Evolutionary conservation across 2,113 vertebrate genomes (phyloP), one percentile per base, ranked within the genome.

Genomic region (Archilochus colubris): DNA sequence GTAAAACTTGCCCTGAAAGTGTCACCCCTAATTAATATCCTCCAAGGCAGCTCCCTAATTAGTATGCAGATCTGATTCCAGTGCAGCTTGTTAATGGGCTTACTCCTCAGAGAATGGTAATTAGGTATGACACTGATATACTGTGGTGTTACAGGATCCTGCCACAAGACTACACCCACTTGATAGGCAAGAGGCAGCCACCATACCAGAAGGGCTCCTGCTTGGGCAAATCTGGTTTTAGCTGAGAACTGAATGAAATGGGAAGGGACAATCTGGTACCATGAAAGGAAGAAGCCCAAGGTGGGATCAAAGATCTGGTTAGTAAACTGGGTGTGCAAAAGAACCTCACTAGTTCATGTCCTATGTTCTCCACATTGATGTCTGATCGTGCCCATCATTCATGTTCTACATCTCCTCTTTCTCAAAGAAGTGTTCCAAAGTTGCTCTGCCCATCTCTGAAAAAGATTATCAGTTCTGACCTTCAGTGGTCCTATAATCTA

Each of bases 21-120:
- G 97, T 98, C 98, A 97, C 89, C 96, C 96, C 95, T 98, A 98
- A 98, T 98, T 98, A 98, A 96, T 97, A 97, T 97, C 97, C 95
- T 96, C 92, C 44, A 59, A 98, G 94, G 95, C 95, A 95, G 86
- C 79, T 94, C 79, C 70, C 91, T 97, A 96, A 97, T 98, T 98
- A 97, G 93, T 54, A 98, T 97, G 97, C 97, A 96, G 96, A 93
- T 91, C 80, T 79, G 84, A 66, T 96, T 97, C 95, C 93, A 90
- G 95, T 94, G 93, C 90, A 82, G 95, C 95, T 97, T 46, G 59
- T 97, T 98, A 98, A 97, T 96, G 95, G 97, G 87, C 87, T 97
- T 63, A 15, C 83, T 97, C 94, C 93, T 97, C 85, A 17, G 81
- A 95, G 96, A 92, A 86, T 64, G 83, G 83, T 95, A 95, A 96